Percentiles rank a stretch among this genome's conserved stretches.
These are phyloP conservation scores for Dryobates pubescens DNA, from an alignment of 2,797 vertebrate species.

Conservation along the genomic window DNA sequence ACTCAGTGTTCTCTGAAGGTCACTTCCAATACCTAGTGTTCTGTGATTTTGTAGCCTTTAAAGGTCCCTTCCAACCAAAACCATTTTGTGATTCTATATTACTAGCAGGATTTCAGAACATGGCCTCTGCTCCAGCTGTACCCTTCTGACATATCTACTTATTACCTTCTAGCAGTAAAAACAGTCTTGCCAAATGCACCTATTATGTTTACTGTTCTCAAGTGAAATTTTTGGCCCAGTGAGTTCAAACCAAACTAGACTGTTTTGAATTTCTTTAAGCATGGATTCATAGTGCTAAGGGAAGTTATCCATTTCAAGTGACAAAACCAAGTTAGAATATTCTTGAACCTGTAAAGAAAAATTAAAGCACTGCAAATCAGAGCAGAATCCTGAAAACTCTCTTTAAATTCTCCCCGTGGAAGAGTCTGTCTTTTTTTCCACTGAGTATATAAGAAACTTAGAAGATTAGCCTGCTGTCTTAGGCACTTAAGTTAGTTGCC, in stretches of 20 bases:
- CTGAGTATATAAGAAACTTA: not conserved
- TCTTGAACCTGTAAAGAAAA: not conserved
- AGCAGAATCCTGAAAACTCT: not conserved
- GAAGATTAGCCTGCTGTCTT: constrained; percentile 46
- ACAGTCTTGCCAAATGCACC: too few species aligned
- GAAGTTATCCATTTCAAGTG: not conserved
- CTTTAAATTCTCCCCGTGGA: constrained; percentile 3
- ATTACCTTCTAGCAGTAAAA: too few species aligned
- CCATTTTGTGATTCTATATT: too few species aligned
- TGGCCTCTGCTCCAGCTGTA: too few species aligned
- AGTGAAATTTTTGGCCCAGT: not conserved
- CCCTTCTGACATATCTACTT: too few species aligned
- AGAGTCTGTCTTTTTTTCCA: not conserved
- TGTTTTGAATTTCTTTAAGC: not conserved
- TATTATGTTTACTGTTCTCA: not conserved
- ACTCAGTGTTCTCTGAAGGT: too few species aligned
- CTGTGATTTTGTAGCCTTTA: too few species aligned
- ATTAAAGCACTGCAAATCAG: not conserved
- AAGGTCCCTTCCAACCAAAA: too few species aligned
- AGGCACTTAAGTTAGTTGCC: constrained; percentile 28
- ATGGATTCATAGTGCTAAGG: not conserved
- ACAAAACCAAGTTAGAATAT: not conserved
- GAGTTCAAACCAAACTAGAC: not conserved
- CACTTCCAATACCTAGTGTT: too few species aligned
- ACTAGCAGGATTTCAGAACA: too few species aligned